Conservation (phyloP, 2,888 invertebrate species). For the Nephrotoma guestfalica region DNA sequence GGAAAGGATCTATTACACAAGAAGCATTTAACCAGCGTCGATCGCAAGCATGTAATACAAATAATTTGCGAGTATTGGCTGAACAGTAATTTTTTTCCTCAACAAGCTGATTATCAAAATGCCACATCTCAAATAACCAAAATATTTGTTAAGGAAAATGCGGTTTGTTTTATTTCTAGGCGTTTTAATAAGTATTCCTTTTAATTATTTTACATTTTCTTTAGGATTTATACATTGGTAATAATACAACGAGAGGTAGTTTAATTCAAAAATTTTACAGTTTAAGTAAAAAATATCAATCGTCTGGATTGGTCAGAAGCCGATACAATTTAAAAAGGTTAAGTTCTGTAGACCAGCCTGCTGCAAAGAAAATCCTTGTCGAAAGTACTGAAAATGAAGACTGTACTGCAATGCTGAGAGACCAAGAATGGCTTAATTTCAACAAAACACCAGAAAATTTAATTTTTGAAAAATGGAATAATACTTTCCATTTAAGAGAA, state of each 20-base stretch:
- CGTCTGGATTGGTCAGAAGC: not conserved
- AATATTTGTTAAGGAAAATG: not conserved
- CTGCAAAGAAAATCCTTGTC: not conserved
- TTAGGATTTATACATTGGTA: slow-evolving; percentile 1
- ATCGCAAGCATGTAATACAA: no score
- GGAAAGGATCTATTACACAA: no score
- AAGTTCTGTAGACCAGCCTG: not conserved
- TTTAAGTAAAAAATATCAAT: no score
- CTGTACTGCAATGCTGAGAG: no score
- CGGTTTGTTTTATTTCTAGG: no score
- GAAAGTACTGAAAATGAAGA: no score
- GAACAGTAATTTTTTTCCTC: not conserved
- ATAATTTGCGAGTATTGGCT: not conserved
- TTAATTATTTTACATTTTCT: not conserved
- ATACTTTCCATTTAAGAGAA: no score
- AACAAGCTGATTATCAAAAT: not conserved
- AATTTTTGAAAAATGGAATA: no score
- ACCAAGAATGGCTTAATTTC: no score
- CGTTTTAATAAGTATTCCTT: no score
- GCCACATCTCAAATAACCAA: not conserved
- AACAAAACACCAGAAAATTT: no score
- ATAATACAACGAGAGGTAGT: not conserved
- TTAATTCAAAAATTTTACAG: not conserved
- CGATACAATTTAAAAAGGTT: slow-evolving; percentile 1
- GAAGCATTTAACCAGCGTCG: no score